Evolutionary conservation across 2,888 invertebrate species (phyloP).

Genomic region (Geotrupes spiniger): DNA sequence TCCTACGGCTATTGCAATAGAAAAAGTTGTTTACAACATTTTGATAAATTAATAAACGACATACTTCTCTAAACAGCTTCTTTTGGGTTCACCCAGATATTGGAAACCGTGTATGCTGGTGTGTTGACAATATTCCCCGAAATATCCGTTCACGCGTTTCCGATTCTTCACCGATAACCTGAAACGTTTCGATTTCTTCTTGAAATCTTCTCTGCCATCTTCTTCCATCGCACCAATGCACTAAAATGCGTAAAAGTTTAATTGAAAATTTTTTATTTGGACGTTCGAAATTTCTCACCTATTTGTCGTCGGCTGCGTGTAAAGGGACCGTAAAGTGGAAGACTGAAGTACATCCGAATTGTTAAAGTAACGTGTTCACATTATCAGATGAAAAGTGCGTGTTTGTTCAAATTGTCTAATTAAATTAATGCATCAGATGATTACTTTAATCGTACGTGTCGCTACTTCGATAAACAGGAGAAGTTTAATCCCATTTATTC

Average conservation of each 20-base stretch:
- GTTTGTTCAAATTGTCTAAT: constrained; percentile 5
- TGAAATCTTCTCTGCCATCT: background rate
- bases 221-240: background rate
- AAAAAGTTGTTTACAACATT: no score
- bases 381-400: constrained; percentile 4
- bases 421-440: constrained; percentile 1
- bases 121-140: constrained; percentile 39
- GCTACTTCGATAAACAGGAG: no score
- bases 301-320: background rate
- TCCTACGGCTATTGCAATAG: no score
- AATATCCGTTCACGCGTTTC: constrained; percentile 26
- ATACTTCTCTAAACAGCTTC: constrained; percentile 41
- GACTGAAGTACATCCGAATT: no score
- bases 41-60: no score
- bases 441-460: no score
- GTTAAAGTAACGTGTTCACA: no score
- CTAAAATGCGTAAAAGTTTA: background rate
- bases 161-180: background rate
- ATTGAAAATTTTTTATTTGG: background rate
- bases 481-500: no score
- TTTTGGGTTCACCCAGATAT: constrained; percentile 43
- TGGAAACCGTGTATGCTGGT: constrained; percentile 44
- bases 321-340: background rate
- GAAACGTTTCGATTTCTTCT: constrained; percentile 3
- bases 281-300: no score